phyloP scores from a whole-genome alignment of 2,888 invertebrate species.

The Netelia fuscicornis region DNA sequence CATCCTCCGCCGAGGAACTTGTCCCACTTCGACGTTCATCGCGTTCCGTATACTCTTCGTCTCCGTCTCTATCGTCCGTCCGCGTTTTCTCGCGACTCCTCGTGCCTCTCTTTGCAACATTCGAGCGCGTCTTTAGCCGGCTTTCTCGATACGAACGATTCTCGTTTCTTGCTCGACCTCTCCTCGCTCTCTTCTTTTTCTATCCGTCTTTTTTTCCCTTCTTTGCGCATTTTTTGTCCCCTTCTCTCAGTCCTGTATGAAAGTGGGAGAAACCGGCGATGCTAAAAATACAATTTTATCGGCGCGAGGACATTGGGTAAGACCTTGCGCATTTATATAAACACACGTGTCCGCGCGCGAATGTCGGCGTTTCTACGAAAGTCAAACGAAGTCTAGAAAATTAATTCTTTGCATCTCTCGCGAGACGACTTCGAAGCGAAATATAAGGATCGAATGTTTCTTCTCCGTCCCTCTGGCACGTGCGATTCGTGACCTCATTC shows the following conservation, averaged over 20 bases:
- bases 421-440: neutral
- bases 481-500: neutral
- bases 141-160: slow-evolving; percentile 20
- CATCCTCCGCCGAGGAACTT: slow-evolving; percentile 76
- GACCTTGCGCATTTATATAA: too few species aligned
- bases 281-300: slow-evolving; percentile 74
- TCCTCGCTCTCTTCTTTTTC: slow-evolving; percentile 10
- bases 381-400: slow-evolving; percentile 24
- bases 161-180: slow-evolving; percentile 22
- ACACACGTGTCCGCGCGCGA: neutral
- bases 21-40: slow-evolving; percentile 76
- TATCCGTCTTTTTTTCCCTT: slow-evolving; percentile 19
- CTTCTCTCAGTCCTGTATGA: neutral
- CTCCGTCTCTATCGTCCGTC: slow-evolving; percentile 48
- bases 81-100: slow-evolving; percentile 46
- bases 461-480: neutral
- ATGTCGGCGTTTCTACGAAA: neutral
- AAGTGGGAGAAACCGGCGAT: slow-evolving; percentile 64
- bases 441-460: neutral
- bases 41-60: slow-evolving; percentile 36
- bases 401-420: slow-evolving; percentile 16
- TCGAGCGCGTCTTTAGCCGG: neutral
- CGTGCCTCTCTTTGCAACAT: slow-evolving; percentile 24
- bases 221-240: slow-evolving; percentile 6
- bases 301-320: slow-evolving; percentile 51